Evolutionary conservation across 2,888 invertebrate species (phyloP).

Genomic region (Acheta domesticus): DNA sequence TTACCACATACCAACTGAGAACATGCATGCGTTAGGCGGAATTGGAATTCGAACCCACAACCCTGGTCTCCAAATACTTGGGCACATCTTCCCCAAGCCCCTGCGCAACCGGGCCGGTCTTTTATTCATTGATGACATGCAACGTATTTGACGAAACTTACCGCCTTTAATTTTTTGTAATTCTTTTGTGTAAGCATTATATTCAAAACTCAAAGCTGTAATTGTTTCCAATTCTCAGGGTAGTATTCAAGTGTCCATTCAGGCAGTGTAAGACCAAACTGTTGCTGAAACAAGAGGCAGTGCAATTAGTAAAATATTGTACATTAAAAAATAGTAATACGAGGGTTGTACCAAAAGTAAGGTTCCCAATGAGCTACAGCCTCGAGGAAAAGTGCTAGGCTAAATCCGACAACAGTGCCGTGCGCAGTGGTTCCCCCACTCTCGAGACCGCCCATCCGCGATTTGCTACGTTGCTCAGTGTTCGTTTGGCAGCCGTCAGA

Average conservation of each 20-base stretch:
- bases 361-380: too few relatives aligned
- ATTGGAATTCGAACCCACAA: background rate
- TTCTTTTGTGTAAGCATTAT: conserved; percentile 59
- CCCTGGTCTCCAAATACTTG: background rate
- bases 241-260: conserved; percentile 59
- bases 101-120: background rate
- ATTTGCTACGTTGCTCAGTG: too few relatives aligned
- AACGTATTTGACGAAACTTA: conserved; percentile 33
- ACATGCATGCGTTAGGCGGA: background rate
- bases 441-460: too few relatives aligned
- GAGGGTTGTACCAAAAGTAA: too few relatives aligned
- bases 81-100: background rate
- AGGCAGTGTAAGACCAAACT: conserved; percentile 58
- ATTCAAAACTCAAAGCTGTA: conserved; percentile 55
- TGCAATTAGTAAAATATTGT: too few relatives aligned
- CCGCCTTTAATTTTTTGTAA: conserved; percentile 60
- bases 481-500: too few relatives aligned
- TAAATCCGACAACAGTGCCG: too few relatives aligned
- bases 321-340: too few relatives aligned
- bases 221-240: conserved; percentile 56
- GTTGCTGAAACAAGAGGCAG: conserved; percentile 45
- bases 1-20: background rate
- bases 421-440: too few relatives aligned
- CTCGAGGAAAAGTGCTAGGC: too few relatives aligned
- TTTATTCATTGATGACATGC: background rate